These are phyloP conservation scores for Lepisosteus osseus DNA, from an alignment of 2,113 vertebrate genomes.

Conservation along the genomic window DNA sequence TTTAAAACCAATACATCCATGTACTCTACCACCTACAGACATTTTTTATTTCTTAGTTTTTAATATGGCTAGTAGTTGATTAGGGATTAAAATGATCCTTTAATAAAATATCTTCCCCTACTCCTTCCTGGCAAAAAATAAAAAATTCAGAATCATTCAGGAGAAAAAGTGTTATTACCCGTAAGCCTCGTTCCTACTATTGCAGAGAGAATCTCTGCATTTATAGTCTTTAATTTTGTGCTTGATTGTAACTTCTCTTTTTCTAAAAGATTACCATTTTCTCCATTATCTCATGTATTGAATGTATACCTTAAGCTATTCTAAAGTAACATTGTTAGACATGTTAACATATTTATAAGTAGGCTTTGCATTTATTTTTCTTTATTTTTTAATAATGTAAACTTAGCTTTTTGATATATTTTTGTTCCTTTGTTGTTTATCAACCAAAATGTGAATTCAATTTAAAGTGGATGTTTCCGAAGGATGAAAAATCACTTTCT, in stretches of 20 bases:
- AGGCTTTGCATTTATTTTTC: no score
- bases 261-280: background rate
- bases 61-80: conserved; percentile 6
- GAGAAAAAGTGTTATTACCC: conserved; percentile 22
- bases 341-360: no score
- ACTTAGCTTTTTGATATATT: no score
- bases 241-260: no score
- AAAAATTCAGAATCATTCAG: conserved; percentile 8
- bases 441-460: conserved; percentile 1
- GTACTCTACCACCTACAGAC: no score
- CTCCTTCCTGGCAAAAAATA: background rate
- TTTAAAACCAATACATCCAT: no score
- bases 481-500: background rate
- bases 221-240: conserved; percentile 1
- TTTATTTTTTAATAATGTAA: no score
- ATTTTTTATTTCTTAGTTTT: background rate
- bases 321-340: no score
- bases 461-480: background rate
- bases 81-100: background rate
- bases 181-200: conserved; percentile 28
- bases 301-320: background rate
- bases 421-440: conserved; percentile 21
- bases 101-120: background rate
- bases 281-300: background rate
- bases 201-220: conserved; percentile 7